Conservation (phyloP, 1,140 invertebrate species). For the Drosophila mauritiana region DNA sequence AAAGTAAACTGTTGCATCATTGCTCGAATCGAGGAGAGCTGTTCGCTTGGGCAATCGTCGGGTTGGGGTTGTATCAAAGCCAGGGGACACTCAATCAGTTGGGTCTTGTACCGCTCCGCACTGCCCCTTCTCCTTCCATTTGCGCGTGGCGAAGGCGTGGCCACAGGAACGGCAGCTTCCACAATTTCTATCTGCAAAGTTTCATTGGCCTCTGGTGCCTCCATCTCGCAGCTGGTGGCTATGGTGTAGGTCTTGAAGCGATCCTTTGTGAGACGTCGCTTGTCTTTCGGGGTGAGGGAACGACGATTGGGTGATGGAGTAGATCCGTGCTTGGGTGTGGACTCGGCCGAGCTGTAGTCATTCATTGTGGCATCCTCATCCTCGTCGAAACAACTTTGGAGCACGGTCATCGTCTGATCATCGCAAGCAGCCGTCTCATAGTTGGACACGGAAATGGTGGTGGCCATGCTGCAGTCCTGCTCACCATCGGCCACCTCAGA, state of each 20-base stretch:
- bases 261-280: constrained; percentile 89
- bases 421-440: constrained; percentile 85
- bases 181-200: constrained; percentile 75
- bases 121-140: constrained; percentile 61
- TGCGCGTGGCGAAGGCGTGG: constrained; percentile 41
- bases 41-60: constrained; percentile 86
- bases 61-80: constrained; percentile 35
- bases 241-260: constrained; percentile 92
- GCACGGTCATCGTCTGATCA: constrained; percentile 86
- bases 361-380: constrained; percentile 85
- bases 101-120: constrained; percentile 77
- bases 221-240: constrained; percentile 84
- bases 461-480: constrained; percentile 68
- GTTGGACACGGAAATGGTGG: constrained; percentile 79
- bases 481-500: constrained; percentile 89
- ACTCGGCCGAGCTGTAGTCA: constrained; percentile 88
- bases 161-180: constrained; percentile 18
- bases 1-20: constrained; percentile 74
- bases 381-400: constrained; percentile 81
- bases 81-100: constrained; percentile 68
- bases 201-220: constrained; percentile 78
- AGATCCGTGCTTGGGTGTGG: constrained; percentile 88
- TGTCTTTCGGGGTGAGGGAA: constrained; percentile 90
- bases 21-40: constrained; percentile 84
- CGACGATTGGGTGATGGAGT: constrained; percentile 77